Evolutionary conservation across 2,888 invertebrate genomes (phyloP).

Genomic region (Tetragonisca angustula): DNA sequence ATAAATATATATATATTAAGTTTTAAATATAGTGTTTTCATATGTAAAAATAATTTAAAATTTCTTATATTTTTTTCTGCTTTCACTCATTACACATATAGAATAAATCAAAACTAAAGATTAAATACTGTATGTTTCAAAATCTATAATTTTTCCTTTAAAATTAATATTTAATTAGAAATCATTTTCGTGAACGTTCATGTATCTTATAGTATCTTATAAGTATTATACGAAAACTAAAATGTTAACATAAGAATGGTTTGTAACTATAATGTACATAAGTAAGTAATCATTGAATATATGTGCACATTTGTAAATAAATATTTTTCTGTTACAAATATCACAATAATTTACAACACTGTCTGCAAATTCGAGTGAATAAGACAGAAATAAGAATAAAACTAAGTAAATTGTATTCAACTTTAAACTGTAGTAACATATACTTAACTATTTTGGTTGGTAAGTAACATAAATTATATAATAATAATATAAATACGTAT

Average conservation of each 20-base stretch:
- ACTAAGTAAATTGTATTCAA: neutral
- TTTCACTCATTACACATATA: conserved; percentile 27
- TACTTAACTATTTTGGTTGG: conserved; percentile 6
- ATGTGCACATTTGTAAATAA: conserved; percentile 30
- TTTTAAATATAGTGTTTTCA: conserved; percentile 8
- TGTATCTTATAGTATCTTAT: neutral
- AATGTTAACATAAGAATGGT: conserved; percentile 8
- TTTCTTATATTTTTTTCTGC: conserved; percentile 44
- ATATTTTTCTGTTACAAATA: conserved; percentile 13
- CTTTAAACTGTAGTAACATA: conserved; percentile 2
- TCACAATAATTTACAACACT: neutral
- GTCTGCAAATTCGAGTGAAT: neutral
- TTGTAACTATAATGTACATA: conserved; percentile 15
- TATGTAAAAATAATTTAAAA: conserved; percentile 33
- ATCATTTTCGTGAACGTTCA: neutral
- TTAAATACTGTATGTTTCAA: conserved; percentile 7
- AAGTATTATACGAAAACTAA: neutral
- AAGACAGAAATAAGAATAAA: neutral
- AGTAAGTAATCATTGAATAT: conserved; percentile 9
- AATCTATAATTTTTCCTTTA: neutral
- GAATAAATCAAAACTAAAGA: conserved; percentile 8
- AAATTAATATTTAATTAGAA: conserved; percentile 12
- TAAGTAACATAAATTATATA: neutral
- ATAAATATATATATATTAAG: conserved; percentile 15
- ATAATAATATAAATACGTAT: too few relatives aligned